Percentiles rank a stretch among this genome's conserved stretches.
phyloP scores from a whole-genome alignment of 2,888 invertebrate genomes.

The Mimas tiliae region DNA sequence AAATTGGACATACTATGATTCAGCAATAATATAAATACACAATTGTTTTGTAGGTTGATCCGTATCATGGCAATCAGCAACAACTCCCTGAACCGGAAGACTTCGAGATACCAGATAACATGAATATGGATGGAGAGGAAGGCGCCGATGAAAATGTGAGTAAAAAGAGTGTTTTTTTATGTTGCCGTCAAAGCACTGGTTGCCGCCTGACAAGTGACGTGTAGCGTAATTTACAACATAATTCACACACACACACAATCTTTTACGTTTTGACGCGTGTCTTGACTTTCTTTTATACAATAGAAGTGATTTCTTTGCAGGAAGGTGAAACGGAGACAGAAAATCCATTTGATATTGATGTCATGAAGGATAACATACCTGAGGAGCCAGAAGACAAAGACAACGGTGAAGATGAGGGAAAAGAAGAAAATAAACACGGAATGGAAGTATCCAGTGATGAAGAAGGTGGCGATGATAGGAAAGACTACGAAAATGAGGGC shows the following conservation, averaged over 20 bases:
- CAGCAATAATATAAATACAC: too few species aligned
- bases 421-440: constrained; percentile 68
- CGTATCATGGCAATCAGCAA: constrained; percentile 91
- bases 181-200: too few species aligned
- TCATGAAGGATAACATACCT: constrained; percentile 87
- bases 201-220: too few species aligned
- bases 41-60: constrained; percentile 83
- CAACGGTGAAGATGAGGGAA: constrained; percentile 63
- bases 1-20: too few species aligned
- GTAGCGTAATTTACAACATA: too few species aligned
- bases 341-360: constrained; percentile 94
- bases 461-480: constrained; percentile 61
- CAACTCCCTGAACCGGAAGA: constrained; percentile 93
- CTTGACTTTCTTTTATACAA: not conserved
- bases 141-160: constrained; percentile 73
- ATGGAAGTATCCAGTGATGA: constrained; percentile 80
- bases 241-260: too few species aligned
- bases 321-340: constrained; percentile 87
- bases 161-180: not conserved
- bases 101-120: constrained; percentile 94
- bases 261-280: too few species aligned
- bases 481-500: constrained; percentile 48
- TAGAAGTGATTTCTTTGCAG: constrained; percentile 24
- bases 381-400: constrained; percentile 58
- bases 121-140: constrained; percentile 90